Percentiles rank a stretch among this genome's conserved stretches.
Evolutionary conservation across 2,888 invertebrate genomes (phyloP).

Genomic region (Sisyra nigra): DNA sequence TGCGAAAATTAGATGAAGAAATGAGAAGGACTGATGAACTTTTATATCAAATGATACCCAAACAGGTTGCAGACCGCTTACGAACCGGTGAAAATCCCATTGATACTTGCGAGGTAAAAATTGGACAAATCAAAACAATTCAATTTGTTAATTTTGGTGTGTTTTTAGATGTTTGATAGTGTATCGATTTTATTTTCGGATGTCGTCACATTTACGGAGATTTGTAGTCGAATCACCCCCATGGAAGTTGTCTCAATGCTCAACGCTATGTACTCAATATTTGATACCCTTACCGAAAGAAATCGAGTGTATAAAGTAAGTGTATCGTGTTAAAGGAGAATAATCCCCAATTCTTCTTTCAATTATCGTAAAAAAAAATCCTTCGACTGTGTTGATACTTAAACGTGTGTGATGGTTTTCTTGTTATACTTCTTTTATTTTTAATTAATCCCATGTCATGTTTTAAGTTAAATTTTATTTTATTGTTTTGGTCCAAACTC

Average conservation of each 20-base stretch:
- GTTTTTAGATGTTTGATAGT: slow-evolving; percentile 77
- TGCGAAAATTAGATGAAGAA: slow-evolving; percentile 88
- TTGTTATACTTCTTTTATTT: too few species aligned
- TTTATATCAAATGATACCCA: slow-evolving; percentile 97
- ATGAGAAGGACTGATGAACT: slow-evolving; percentile 92
- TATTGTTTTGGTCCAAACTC: slow-evolving; percentile 12
- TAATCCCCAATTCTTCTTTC: slow-evolving; percentile 5
- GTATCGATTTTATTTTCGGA: slow-evolving; percentile 96
- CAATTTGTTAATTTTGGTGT: slow-evolving; percentile 9
- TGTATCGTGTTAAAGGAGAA: slow-evolving; percentile 10
- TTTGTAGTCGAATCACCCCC: slow-evolving; percentile 88
- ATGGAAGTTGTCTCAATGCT: slow-evolving; percentile 97
- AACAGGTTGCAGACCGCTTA: slow-evolving; percentile 87
- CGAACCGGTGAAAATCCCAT: slow-evolving; percentile 91
- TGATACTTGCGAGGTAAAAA: slow-evolving; percentile 82
- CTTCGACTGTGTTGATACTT: neutral
- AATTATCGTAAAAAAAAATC: neutral
- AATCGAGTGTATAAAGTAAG: slow-evolving; percentile 89
- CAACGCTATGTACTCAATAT: slow-evolving; percentile 95
- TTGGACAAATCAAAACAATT: neutral
- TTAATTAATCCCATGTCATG: slow-evolving; percentile 1
- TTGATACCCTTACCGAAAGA: slow-evolving; percentile 82
- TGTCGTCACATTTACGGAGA: slow-evolving; percentile 94
- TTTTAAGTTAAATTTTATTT: slow-evolving; percentile 7
- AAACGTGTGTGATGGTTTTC: neutral